Evolutionary conservation across 2,113 vertebrate species (phyloP).

Genomic region (Uria aalge): DNA sequence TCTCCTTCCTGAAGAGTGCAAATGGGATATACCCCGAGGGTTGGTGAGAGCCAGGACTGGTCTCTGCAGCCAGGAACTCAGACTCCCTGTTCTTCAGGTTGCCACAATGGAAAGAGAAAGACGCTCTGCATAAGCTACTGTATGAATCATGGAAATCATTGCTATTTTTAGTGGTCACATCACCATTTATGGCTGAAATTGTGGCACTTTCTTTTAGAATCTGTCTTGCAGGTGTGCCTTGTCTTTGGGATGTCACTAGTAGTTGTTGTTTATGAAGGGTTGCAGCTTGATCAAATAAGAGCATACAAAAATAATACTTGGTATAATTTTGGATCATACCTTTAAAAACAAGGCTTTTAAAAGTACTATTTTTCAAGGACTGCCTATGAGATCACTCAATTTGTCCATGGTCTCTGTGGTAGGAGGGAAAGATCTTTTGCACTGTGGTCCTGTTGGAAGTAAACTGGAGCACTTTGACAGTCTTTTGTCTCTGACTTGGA

Average conservation of each 20-base stretch:
- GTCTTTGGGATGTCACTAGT: not conserved
- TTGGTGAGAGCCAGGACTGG: not conserved
- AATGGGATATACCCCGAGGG: not conserved
- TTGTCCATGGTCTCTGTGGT: not conserved
- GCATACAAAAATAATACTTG: not conserved
- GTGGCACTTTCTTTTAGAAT: not conserved
- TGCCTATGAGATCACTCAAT: not conserved
- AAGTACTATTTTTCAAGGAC: not conserved
- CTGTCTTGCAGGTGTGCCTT: not conserved
- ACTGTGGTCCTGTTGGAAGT: not conserved
- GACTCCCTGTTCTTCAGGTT: accelerated
- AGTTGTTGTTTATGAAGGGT: not conserved
- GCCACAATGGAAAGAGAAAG: not conserved
- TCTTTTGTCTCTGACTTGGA: not conserved
- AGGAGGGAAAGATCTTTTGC: not conserved
- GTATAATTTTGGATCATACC: not conserved
- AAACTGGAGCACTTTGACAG: not conserved
- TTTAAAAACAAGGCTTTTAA: not conserved
- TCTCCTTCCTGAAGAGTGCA: not conserved
- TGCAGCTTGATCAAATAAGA: not conserved
- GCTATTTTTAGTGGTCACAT: not conserved
- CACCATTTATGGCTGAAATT: not conserved
- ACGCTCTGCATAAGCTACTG: accelerated
- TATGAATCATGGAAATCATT: not conserved
- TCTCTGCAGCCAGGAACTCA: not conserved